Evolutionary conservation across 2,888 invertebrate species (phyloP).

Genomic region (Conops quadrifasciatus): DNA sequence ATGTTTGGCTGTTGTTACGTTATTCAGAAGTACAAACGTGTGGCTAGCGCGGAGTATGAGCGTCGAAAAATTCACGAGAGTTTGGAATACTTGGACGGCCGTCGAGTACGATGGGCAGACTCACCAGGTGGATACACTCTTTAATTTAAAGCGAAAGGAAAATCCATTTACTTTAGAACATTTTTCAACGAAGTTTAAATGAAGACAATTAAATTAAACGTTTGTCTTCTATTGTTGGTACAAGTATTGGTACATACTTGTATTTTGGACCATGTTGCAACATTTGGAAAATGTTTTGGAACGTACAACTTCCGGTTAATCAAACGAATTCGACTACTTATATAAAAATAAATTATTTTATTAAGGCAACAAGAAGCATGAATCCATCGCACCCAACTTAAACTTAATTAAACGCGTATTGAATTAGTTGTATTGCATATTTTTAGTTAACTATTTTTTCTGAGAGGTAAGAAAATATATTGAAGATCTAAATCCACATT

Average conservation of each 20-base stretch:
- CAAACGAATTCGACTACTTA: not conserved
- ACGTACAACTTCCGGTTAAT: too few relatives aligned
- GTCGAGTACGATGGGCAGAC: constrained; percentile 78
- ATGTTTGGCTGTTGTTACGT: constrained; percentile 68
- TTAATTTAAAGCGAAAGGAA: constrained; percentile 42
- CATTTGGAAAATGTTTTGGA: too few relatives aligned
- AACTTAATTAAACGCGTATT: not conserved
- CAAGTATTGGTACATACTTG: too few relatives aligned
- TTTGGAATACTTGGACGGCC: constrained; percentile 73
- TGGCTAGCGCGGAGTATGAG: constrained; percentile 66
- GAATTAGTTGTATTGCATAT: not conserved
- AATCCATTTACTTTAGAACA: not conserved
- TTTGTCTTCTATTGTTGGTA: not conserved
- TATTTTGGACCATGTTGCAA: too few relatives aligned
- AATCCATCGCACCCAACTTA: not conserved
- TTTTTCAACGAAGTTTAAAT: not conserved
- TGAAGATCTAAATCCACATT: not conserved
- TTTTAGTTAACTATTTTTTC: not conserved
- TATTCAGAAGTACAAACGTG: constrained; percentile 68
- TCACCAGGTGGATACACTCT: constrained; percentile 59
- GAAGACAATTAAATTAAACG: not conserved
- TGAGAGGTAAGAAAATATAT: not conserved
- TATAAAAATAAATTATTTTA: constrained; percentile 38
- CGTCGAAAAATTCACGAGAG: constrained; percentile 69
- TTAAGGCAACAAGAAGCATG: constrained; percentile 28